These are phyloP conservation scores for Nyctalus aviator DNA, from an alignment of 2,797 vertebrate genomes.

Conservation along the genomic window DNA sequence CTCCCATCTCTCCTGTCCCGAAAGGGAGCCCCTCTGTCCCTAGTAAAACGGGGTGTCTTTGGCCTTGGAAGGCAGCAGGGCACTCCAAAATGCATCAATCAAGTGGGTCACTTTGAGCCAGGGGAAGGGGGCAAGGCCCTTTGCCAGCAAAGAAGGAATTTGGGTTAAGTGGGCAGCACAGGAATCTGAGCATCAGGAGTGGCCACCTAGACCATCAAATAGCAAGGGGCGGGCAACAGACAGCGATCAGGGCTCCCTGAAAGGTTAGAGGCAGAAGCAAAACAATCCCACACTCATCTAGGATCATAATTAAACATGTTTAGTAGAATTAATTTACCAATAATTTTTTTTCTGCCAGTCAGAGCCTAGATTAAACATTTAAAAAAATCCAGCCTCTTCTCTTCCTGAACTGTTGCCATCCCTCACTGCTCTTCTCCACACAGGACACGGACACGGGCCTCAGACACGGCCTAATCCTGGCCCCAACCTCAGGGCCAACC, in stretches of 20 bases:
- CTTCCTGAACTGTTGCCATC: neutral
- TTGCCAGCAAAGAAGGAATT: neutral
- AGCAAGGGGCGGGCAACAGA: neutral
- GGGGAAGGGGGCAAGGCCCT: neutral
- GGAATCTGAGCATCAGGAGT: neutral
- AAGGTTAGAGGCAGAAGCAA: neutral
- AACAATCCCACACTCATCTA: neutral
- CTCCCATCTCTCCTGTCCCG: neutral
- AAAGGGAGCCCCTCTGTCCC: neutral
- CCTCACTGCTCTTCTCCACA: neutral
- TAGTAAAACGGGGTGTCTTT: neutral
- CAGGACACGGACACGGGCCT: neutral
- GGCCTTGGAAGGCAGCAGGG: neutral
- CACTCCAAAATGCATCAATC: neutral
- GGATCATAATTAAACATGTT: neutral
- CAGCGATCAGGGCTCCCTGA: neutral
- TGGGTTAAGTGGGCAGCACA: neutral
- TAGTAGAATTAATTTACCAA: neutral
- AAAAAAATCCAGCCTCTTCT: neutral
- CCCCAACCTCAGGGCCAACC: neutral
- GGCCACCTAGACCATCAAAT: neutral
- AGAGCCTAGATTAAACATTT: conserved; percentile 28
- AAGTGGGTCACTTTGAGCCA: neutral
- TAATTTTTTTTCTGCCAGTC: neutral
- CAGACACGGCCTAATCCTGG: neutral